Percentiles rank a stretch among this genome's conserved stretches.
Evolutionary conservation across 1,140 invertebrate species (phyloP).

Genomic region (Carposina sasakii): DNA sequence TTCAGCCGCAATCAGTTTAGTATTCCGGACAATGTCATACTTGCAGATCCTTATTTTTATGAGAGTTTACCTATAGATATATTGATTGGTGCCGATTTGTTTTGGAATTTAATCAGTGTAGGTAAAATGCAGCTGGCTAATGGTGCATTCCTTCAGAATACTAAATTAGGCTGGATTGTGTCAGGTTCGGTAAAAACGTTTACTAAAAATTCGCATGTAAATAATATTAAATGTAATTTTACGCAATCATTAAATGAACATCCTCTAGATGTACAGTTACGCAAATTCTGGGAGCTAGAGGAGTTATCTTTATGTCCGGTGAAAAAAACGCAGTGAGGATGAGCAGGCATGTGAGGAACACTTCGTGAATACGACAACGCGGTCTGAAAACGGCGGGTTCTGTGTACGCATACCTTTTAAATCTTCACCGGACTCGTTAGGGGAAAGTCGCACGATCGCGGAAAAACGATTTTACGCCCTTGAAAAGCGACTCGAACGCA

Average conservation of each 20-base stretch:
- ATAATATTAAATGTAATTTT: slow-evolving; percentile 19
- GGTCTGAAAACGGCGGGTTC: slow-evolving; percentile 22
- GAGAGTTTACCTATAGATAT: too few species aligned
- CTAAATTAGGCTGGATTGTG: too few species aligned
- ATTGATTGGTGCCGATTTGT: too few species aligned
- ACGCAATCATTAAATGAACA: slow-evolving; percentile 13
- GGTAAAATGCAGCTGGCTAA: too few species aligned
- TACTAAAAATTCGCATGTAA: too few species aligned
- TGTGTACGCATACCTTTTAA: slow-evolving; percentile 26
- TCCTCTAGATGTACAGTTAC: slow-evolving; percentile 15
- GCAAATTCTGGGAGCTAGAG: slow-evolving; percentile 21
- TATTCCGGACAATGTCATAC: too few species aligned
- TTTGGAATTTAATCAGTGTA: too few species aligned
- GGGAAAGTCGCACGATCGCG: slow-evolving; percentile 21
- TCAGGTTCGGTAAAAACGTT: too few species aligned
- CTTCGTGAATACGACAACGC: slow-evolving; percentile 22
- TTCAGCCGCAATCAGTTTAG: too few species aligned
- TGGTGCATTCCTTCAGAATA: too few species aligned
- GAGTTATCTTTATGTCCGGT: not conserved
- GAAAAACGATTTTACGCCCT: slow-evolving; percentile 25
- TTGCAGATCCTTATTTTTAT: too few species aligned
- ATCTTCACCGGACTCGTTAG: slow-evolving; percentile 17
- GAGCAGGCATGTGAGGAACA: slow-evolving; percentile 22
- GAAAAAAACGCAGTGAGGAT: slow-evolving; percentile 15
- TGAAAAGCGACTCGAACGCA: slow-evolving; percentile 29